Percentiles rank a stretch among this genome's conserved stretches.
phyloP scores from a whole-genome alignment of 2,113 vertebrate genomes.

The Hemiscyllium ocellatum region DNA sequence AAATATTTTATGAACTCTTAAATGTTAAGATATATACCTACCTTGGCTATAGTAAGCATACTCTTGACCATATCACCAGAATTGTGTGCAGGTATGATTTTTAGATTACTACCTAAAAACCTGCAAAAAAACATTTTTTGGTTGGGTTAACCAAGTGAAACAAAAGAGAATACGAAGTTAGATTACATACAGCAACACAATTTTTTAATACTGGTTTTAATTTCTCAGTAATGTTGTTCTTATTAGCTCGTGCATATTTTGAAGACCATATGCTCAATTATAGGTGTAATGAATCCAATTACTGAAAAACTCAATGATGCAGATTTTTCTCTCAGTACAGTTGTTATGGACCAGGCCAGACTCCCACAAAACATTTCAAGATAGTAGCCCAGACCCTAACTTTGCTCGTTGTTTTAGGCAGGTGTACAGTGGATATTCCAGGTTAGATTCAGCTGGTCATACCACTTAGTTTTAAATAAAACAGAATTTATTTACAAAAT shows the following conservation, averaged over 20 bases:
- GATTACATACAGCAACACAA: background rate
- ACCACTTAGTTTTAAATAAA: no score
- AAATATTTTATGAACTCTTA: background rate
- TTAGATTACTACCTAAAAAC: slow-evolving; percentile 77
- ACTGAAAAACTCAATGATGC: no score
- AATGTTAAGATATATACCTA: slow-evolving; percentile 48
- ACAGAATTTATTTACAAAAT: no score
- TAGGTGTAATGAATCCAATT: no score
- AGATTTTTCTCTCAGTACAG: background rate
- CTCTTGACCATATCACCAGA: slow-evolving; percentile 65
- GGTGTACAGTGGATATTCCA: no score
- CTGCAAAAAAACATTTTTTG: slow-evolving; percentile 52
- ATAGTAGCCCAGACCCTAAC: no score
- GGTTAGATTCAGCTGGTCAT: no score
- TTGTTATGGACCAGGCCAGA: background rate
- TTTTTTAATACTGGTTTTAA: background rate
- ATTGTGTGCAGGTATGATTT: slow-evolving; percentile 74
- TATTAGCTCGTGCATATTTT: background rate
- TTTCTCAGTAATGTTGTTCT: background rate
- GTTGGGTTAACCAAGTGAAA: background rate
- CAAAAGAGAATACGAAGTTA: background rate
- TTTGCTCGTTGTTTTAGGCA: no score
- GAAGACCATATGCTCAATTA: no score
- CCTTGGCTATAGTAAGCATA: slow-evolving; percentile 83
- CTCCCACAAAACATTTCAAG: no score